Evolutionary conservation across 1,140 invertebrate species (phyloP), one percentile per base, ranked within the genome.

Genomic region (Tetragnatha versicolor): DNA sequence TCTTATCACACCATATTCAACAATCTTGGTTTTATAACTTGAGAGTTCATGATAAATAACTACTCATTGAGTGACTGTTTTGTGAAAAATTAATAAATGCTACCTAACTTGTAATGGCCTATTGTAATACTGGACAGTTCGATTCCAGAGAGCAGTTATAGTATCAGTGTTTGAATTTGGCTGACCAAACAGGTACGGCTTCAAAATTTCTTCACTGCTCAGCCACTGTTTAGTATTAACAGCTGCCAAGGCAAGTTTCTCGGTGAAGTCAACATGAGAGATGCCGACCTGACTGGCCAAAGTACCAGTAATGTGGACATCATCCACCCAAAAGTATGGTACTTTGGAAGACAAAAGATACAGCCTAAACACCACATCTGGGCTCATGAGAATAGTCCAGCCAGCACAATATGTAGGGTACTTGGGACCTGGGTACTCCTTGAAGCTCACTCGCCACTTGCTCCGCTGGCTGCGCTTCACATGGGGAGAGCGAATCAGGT

Each of bases 321-420:
- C 93, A 84, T 95, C 93, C 75, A 95, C 93, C 93, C 93, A 95
- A 85, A 95, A 94, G 81, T 91, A 92, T 20, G 87, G 84, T 27
- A 85, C 81, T 25, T 72, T 63, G 55, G 68, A 53, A 47, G 83
- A 81, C 31, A 79, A 37, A 3, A 77, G 27, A 53, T 85, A 86
- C 51, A 88, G 80, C 17, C 81, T 73, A 42, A 79, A 80, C 1
- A 84, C 82, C 47, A 87, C 81, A 77, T 87, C 85, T 2, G 81
- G 80, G 53, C 85, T 85, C 55, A 87, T 81, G 14, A 88, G 58
- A 49, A 85, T 85, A 3, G 84, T 84, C 61, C 86, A 87, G 17
- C 87, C 87, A 7, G 85, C 83, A 82, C 87, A 88, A 81, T 88
- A 88, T 20, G 82, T 68, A 17, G 87, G 87, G 81, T 86, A 88